phyloP scores from a whole-genome alignment of 2,888 invertebrate genomes.

The Orgyia antiqua region DNA sequence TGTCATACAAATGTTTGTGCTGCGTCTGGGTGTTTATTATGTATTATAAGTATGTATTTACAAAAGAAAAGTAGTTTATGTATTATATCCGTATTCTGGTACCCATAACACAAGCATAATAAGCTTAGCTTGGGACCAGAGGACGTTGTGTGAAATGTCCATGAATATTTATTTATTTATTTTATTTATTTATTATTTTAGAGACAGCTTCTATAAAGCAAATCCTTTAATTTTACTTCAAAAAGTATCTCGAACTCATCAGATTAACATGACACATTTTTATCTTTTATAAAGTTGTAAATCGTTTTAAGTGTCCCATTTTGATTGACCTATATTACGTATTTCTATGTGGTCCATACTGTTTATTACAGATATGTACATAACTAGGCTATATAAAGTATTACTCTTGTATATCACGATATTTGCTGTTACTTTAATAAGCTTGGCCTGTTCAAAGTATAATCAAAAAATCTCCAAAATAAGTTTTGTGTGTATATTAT shows the following conservation, averaged over 20 bases:
- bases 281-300: constrained; percentile 39
- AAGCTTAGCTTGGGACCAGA: no score
- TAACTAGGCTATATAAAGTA: constrained; percentile 42
- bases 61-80: no score
- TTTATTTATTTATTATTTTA: no score
- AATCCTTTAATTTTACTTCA: constrained; percentile 7
- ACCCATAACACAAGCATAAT: no score
- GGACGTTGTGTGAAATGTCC: no score
- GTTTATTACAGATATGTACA: constrained; percentile 47
- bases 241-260: constrained; percentile 23
- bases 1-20: no score
- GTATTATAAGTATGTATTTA: no score
- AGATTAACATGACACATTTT: constrained; percentile 33
- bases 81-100: no score
- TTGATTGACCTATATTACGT: constrained; percentile 49
- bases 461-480: constrained; percentile 64
- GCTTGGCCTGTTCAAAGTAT: constrained; percentile 72
- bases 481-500: no score
- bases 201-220: not conserved
- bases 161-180: no score
- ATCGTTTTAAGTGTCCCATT: constrained; percentile 49
- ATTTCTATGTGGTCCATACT: constrained; percentile 46
- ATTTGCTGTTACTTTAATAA: constrained; percentile 65
- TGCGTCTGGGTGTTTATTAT: no score
- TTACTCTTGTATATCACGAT: constrained; percentile 48